Evolutionary conservation across 2,888 invertebrate genomes (phyloP).

Genomic region (Eubasilissa splendida): DNA sequence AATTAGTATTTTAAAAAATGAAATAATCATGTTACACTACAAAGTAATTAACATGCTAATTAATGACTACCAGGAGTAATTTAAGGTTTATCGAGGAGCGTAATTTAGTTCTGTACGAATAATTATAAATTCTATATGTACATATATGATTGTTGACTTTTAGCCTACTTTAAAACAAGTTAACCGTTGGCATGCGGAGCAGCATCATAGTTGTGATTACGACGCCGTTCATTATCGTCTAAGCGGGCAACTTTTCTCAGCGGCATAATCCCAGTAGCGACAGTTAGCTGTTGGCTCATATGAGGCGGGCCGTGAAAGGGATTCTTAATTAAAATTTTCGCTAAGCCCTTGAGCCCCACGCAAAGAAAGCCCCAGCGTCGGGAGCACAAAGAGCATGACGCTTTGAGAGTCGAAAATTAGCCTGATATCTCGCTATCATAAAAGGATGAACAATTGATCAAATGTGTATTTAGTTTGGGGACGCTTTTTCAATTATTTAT

Average conservation of each 20-base stretch:
- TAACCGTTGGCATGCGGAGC: background rate
- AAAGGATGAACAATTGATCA: too few relatives aligned
- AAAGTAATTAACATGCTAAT: too few relatives aligned
- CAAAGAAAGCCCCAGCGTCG: conserved; percentile 18
- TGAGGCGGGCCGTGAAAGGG: conserved; percentile 36
- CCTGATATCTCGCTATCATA: background rate
- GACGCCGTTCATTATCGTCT: conserved; percentile 21
- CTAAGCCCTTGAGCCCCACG: conserved; percentile 43
- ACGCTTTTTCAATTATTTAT: too few relatives aligned
- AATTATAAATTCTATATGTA: too few relatives aligned
- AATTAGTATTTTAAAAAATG: too few relatives aligned
- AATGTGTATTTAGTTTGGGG: too few relatives aligned
- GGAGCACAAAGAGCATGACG: background rate
- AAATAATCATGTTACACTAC: too few relatives aligned
- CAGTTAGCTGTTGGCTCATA: conserved; percentile 40
- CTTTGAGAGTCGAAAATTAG: conserved; percentile 22
- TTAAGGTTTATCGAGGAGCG: too few relatives aligned
- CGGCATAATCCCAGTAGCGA: conserved; percentile 25
- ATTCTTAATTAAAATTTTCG: conserved; percentile 55
- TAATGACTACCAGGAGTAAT: too few relatives aligned
- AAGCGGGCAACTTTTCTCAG: conserved; percentile 21
- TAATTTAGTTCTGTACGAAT: too few relatives aligned
- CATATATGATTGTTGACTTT: too few relatives aligned
- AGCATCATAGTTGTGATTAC: background rate
- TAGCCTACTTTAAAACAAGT: background rate